Conservation (phyloP, 2,113 vertebrate species). For the Rostratula benghalensis region DNA sequence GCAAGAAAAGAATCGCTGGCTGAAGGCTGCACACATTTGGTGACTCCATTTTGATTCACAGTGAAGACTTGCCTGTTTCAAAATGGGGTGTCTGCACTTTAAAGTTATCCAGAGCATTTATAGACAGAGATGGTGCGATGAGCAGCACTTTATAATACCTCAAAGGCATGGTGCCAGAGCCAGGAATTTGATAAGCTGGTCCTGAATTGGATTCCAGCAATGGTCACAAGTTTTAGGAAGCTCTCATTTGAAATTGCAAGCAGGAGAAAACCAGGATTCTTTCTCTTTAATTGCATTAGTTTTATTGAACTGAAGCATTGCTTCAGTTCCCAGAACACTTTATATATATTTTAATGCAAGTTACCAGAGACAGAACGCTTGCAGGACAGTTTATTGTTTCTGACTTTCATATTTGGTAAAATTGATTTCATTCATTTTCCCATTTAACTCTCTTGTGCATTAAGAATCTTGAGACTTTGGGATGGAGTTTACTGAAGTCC, state of each 20-base stretch:
- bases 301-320: constrained; percentile 61
- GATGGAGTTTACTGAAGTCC: constrained; percentile 29
- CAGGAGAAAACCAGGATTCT: constrained; percentile 31
- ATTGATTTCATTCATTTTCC: constrained; percentile 58
- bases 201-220: constrained; percentile 63
- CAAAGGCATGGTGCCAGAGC: constrained; percentile 47
- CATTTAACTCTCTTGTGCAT: constrained; percentile 19
- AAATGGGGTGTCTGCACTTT: constrained; percentile 46
- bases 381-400: constrained; percentile 59
- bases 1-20: constrained; percentile 32
- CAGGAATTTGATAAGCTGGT: constrained; percentile 56
- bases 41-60: constrained; percentile 69
- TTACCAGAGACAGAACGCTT: neutral
- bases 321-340: constrained; percentile 58
- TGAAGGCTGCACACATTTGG: constrained; percentile 34
- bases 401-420: constrained; percentile 65
- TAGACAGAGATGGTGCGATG: constrained; percentile 21
- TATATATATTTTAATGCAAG: constrained; percentile 60
- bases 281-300: constrained; percentile 59
- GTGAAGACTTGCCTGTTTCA: constrained; percentile 48
- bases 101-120: constrained; percentile 54
- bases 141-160: constrained; percentile 45
- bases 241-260: constrained; percentile 57
- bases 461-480: constrained; percentile 17
- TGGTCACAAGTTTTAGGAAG: constrained; percentile 59